Base-by-base conservation (phyloP, 2,888 invertebrate species). In the Linnaemya tessellans region DNA sequence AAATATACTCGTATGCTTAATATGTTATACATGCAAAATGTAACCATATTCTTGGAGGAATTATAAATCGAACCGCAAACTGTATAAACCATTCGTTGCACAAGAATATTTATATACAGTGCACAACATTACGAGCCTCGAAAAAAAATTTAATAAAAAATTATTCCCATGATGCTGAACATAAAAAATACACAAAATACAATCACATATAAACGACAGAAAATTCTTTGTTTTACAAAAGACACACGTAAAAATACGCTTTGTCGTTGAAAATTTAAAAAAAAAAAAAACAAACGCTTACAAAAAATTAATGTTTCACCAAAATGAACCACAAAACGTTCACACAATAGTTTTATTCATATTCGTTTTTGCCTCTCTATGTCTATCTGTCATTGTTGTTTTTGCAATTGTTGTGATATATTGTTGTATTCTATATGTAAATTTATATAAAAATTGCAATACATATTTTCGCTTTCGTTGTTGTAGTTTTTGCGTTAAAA, bases 311-410 rank as follows among this genome's bases (percentile, higher is more conserved):
- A 71, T 58, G 64, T 78, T 78, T 71, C 58, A 65, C 51, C 43
- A 60, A 83, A 83, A 83, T 73, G 77, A 83, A 83, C 82, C 82
- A 83, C 82, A 78, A 83, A 83, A 83, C 49, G 82, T 83, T 73
- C 77, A 82, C 77, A 82, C 77, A 82, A 80, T 51, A 74, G 58
- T 80, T 13, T 60, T 1, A 54, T 51, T 18, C n/a, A 0, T 68
- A 54, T 77, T 74, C 60, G 20, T 62, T 18, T 10, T 10, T 20
- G 11, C 5, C 11, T 41, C 46, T 77, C 56, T 30, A 9, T 58
- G 30, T 51, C 62, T 67, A 15, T 60, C 54, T 15, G 25, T 43
- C 13, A 11, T 62, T 62, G 38, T 62, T 60, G 54, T 35, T 67
- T 62, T 58, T 77, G 56, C 58, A 62, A 46, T 75, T 75, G 46